Conservation (phyloP, 2,113 vertebrate species). For the Hirundichthys speculiger region DNA sequence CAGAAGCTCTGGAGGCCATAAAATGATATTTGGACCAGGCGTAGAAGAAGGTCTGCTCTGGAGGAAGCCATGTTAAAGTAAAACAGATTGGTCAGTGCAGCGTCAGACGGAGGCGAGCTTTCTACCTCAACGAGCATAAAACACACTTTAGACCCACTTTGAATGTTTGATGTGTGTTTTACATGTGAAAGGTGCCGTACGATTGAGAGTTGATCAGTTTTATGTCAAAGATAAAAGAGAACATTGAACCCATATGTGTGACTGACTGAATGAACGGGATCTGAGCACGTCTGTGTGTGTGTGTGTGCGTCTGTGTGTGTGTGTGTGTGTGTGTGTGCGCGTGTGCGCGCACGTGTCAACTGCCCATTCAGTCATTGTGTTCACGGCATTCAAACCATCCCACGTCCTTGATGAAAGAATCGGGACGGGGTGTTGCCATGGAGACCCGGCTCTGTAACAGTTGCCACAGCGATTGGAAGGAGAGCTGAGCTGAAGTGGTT, state of each 20-base stretch:
- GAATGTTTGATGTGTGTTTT: too few relatives aligned
- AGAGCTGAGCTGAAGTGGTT: conserved; percentile 73
- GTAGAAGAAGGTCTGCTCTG: too few relatives aligned
- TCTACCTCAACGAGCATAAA: too few relatives aligned
- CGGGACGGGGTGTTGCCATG: conserved; percentile 76
- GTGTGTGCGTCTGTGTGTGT: too few relatives aligned
- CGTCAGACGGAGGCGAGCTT: too few relatives aligned
- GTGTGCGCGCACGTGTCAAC: conserved; percentile 9
- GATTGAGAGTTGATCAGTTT: not conserved
- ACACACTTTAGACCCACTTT: too few relatives aligned
- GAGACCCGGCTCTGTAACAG: conserved; percentile 73
- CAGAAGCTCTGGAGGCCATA: too few relatives aligned
- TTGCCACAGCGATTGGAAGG: conserved; percentile 77
- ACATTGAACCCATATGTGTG: not conserved
- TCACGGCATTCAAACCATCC: conserved; percentile 52
- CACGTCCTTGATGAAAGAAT: conserved; percentile 73
- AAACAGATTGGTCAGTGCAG: too few relatives aligned
- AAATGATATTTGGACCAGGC: too few relatives aligned
- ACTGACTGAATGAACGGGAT: conserved; percentile 2
- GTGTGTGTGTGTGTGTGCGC: not conserved
- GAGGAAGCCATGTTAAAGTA: too few relatives aligned
- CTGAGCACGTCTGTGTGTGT: not conserved
- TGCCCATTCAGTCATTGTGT: conserved; percentile 50
- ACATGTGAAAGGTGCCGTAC: too few relatives aligned
- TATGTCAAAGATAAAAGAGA: not conserved